A percentile compares a stretch with the other conserved stretches of the same genome.
Evolutionary conservation across 2,113 vertebrate genomes (phyloP).

Genomic region (Engraulis encrasicolus): DNA sequence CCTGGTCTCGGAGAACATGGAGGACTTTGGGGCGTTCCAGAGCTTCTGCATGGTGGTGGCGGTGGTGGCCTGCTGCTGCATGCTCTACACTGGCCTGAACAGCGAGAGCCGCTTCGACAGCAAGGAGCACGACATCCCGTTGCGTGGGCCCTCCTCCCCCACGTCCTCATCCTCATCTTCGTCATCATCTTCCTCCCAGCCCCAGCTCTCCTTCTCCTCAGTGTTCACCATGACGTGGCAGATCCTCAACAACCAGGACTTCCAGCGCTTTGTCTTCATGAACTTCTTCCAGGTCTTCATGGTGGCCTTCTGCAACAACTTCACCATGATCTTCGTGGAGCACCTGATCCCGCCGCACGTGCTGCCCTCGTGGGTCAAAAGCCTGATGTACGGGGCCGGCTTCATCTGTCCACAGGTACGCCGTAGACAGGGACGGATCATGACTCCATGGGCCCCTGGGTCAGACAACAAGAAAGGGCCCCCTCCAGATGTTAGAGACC

Average conservation of each 20-base stretch:
- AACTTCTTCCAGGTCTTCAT: conserved; percentile 93
- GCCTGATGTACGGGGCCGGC: conserved; percentile 86
- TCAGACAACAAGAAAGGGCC: too few species aligned
- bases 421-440: too few species aligned
- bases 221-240: conserved; percentile 76
- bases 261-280: conserved; percentile 84
- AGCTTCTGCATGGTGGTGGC: conserved; percentile 69
- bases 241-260: conserved; percentile 83
- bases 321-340: conserved; percentile 89
- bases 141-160: neutral
- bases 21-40: conserved; percentile 82
- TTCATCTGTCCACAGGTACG: conserved; percentile 91
- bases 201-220: conserved; percentile 67
- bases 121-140: conserved; percentile 49
- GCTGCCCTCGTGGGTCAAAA: conserved; percentile 80
- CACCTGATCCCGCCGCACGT: conserved; percentile 82
- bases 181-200: too few species aligned
- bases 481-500: too few species aligned
- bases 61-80: conserved; percentile 74
- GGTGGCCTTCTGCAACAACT: conserved; percentile 86
- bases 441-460: too few species aligned
- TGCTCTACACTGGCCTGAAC: conserved; percentile 81
- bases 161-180: too few species aligned
- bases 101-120: conserved; percentile 75
- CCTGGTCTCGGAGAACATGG: conserved; percentile 83